Base-by-base conservation (phyloP, 2,888 invertebrate genomes). In the Meiosimyza decipiens region DNA sequence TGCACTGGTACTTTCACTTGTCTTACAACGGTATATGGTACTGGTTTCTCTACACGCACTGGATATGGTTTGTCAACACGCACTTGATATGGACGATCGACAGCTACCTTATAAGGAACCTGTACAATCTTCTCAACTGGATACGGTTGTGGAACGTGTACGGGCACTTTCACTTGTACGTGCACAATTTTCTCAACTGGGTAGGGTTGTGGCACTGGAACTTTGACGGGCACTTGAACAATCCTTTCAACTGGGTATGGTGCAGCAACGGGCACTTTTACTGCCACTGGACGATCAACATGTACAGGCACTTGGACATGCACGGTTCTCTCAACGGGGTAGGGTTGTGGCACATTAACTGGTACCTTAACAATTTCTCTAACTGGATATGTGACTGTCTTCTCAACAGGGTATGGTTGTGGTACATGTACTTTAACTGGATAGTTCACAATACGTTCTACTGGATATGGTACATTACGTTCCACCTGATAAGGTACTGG, bases 191-290 rank as follows among this genome's bases (percentile, higher is more conserved):
- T 93, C 86, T 93, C 93, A 40, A 94, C 94, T 77, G 93, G 93
- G 88, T 93, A 93, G 85, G 91, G 91, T 86, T 93, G 93, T 86
- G 93, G 93, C 18, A 94, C 94, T 77, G 93, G 93, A 88, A 94
- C 94, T 85, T 92, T 92, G 54, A 94, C 92, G 80, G 93, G 93
- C 85, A 91, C 90, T 54, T 91, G 94, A 18, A 94, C 86, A 84
- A 91, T 91, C 84, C 93, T 93, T 86, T 93, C 93, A 47, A 94
- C 94, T 77, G 93, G 93, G 88, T 93, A 93, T 79, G 94, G 94
- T 81, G 93, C 93, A 74, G 93, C 93, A 71, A 94, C 93, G 71
- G 90, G 88, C 71, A 94, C 93, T 88, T 94, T 93, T 80, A 94
- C 93, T 82, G 94, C 93, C 86, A 91, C 91, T 73, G 94, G 94